Conservation (phyloP, 2,888 invertebrate genomes). For the Cacoxenus indagator region DNA sequence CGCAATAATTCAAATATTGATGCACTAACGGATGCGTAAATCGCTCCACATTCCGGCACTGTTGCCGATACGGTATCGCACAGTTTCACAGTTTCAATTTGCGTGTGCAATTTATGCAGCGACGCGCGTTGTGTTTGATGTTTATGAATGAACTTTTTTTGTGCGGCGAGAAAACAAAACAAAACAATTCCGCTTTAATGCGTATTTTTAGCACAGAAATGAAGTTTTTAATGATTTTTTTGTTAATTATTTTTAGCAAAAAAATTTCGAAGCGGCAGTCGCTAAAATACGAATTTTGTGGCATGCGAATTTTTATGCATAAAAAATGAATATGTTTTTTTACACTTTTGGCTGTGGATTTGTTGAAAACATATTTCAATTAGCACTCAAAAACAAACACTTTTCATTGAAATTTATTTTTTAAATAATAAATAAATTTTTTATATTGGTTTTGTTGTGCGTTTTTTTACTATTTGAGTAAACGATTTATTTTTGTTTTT, state of each 20-base stretch:
- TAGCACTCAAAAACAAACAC: slow-evolving; percentile 34
- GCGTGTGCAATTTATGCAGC: slow-evolving; percentile 9
- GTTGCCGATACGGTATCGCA: not conserved
- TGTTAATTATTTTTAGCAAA: not conserved
- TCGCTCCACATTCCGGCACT: slow-evolving; percentile 29
- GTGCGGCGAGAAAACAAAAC: not conserved
- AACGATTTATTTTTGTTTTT: slow-evolving; percentile 1
- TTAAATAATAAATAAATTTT: too few species aligned
- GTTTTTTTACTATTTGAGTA: slow-evolving; percentile 1
- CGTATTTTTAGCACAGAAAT: slow-evolving; percentile 11
- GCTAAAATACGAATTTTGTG: not conserved
- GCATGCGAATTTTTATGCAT: not conserved
- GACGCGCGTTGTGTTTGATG: not conserved
- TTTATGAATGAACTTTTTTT: slow-evolving; percentile 16
- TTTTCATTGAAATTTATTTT: not conserved
- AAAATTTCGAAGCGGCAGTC: not conserved
- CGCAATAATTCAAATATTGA: slow-evolving; percentile 19
- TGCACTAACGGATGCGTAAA: slow-evolving; percentile 24
- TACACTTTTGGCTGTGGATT: slow-evolving; percentile 38
- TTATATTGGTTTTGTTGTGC: slow-evolving; percentile 1
- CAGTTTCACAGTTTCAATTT: not conserved
- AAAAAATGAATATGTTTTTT: not conserved
- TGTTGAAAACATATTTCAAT: slow-evolving; percentile 39
- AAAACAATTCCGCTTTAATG: not conserved
- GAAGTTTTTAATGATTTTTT: slow-evolving; percentile 5